Percentiles rank a stretch among this genome's conserved stretches.
Conservation (phyloP, 64 coral and sea anemone genomes). For the Anthopleura sola region DNA sequence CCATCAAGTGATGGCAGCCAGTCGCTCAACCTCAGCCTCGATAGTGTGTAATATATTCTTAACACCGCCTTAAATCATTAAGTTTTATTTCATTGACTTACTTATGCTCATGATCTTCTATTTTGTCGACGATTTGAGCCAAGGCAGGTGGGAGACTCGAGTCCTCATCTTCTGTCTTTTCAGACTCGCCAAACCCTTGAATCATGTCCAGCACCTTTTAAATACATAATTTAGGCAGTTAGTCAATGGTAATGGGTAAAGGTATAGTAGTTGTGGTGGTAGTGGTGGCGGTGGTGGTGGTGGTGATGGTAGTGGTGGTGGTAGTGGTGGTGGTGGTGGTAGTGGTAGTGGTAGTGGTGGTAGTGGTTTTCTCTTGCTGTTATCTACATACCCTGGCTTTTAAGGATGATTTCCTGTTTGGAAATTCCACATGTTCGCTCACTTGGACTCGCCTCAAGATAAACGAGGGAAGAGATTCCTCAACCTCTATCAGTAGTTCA, state of each 20-base stretch:
- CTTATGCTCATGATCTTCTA: conserved; percentile 73
- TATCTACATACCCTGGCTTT: conserved; percentile 52
- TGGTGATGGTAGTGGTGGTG: too few relatives aligned
- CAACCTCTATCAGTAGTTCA: conserved; percentile 76
- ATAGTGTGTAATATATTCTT: too few relatives aligned
- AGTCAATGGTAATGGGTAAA: too few relatives aligned
- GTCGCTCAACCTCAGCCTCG: too few relatives aligned
- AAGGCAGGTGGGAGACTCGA: conserved; percentile 45
- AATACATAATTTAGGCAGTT: background rate
- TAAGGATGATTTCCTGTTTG: conserved; percentile 65
- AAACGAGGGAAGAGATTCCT: conserved; percentile 73
- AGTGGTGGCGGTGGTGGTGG: too few relatives aligned
- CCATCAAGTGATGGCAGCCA: too few relatives aligned
- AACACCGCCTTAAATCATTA: too few relatives aligned
- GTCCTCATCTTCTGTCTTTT: conserved; percentile 61
- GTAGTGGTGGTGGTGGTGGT: too few relatives aligned
- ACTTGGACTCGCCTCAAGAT: conserved; percentile 81
- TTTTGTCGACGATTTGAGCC: conserved; percentile 71
- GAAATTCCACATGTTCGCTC: conserved; percentile 60
- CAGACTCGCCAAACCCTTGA: conserved; percentile 78
- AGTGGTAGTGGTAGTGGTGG: too few relatives aligned
- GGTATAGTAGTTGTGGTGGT: too few relatives aligned
- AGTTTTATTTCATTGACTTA: conserved; percentile 19
- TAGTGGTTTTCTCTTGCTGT: too few relatives aligned
- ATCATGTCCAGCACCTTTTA: conserved; percentile 59